Evolutionary conservation across 1,140 invertebrate species (phyloP).

Genomic region (Agraylea sexmaculata): DNA sequence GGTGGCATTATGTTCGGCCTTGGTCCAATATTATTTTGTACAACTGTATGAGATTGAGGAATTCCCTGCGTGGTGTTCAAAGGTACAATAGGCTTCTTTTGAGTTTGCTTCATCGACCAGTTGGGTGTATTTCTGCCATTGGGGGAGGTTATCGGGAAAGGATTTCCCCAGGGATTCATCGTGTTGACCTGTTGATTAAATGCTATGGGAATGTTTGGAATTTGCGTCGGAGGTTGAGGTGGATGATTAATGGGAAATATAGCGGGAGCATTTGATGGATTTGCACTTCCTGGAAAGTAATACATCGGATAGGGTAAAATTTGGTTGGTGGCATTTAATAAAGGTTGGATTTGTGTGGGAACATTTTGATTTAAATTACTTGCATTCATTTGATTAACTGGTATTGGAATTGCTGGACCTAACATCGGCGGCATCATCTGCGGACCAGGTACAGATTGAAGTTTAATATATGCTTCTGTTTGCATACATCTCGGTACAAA

Average conservation of each 20-base stretch:
- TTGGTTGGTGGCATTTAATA: constrained; percentile 11
- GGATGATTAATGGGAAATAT: constrained; percentile 13
- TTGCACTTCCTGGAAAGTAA: constrained; percentile 13
- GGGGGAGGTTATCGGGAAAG: constrained; percentile 18
- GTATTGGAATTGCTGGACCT: constrained; percentile 22
- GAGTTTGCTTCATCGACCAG: constrained; percentile 17
- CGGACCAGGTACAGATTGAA: constrained; percentile 17
- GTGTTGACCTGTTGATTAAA: constrained; percentile 14
- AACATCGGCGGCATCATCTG: constrained; percentile 18
- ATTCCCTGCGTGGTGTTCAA: constrained; percentile 8
- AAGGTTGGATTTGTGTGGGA: constrained; percentile 22
- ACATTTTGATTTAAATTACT: constrained; percentile 22
- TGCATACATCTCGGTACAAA: constrained; percentile 56
- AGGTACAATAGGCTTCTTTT: constrained; percentile 16
- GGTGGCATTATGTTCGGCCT: constrained; percentile 9
- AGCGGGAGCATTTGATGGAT: constrained; percentile 21
- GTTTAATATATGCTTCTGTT: constrained; percentile 31
- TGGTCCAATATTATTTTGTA: constrained; percentile 10
- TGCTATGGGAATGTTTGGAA: constrained; percentile 20
- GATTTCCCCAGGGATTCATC: constrained; percentile 18
- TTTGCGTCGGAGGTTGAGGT: constrained; percentile 12
- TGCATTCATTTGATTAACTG: constrained; percentile 16
- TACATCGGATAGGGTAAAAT: constrained; percentile 13
- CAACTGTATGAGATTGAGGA: constrained; percentile 2
- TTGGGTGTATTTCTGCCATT: constrained; percentile 17